These are phyloP conservation scores for Tychaedon coryphoeus DNA, from an alignment of 2,113 vertebrate species.

Conservation along the genomic window DNA sequence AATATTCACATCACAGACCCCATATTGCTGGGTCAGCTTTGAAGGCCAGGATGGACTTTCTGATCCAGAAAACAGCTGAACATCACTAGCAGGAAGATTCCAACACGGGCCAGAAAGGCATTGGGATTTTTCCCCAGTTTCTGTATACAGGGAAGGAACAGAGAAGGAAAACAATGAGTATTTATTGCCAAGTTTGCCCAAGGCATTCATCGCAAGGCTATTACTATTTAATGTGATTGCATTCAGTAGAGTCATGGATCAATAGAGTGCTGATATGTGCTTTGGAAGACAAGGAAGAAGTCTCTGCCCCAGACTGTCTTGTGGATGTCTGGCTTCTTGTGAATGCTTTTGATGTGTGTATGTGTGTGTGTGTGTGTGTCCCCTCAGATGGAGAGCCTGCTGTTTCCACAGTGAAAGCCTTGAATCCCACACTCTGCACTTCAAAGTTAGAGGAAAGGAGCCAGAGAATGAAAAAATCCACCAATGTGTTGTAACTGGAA, in stretches of 20 bases:
- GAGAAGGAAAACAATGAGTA: neutral
- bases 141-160: neutral
- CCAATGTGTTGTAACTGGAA: neutral
- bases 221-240: neutral
- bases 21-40: neutral
- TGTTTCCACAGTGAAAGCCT: neutral
- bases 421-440: neutral
- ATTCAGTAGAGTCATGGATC: neutral
- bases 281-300: neutral
- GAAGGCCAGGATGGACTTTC: neutral
- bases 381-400: neutral
- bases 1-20: neutral
- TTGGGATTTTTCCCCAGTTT: neutral
- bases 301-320: neutral
- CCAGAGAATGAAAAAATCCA: neutral
- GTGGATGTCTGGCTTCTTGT: neutral
- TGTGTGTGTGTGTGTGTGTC: too few species aligned
- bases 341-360: neutral
- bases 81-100: neutral
- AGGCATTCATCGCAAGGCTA: neutral
- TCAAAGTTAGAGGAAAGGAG: neutral
- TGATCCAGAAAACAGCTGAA: neutral
- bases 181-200: neutral
- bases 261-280: neutral
- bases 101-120: neutral